phyloP scores from a whole-genome alignment of 2,797 vertebrate genomes.

The Coendou prehensilis region DNA sequence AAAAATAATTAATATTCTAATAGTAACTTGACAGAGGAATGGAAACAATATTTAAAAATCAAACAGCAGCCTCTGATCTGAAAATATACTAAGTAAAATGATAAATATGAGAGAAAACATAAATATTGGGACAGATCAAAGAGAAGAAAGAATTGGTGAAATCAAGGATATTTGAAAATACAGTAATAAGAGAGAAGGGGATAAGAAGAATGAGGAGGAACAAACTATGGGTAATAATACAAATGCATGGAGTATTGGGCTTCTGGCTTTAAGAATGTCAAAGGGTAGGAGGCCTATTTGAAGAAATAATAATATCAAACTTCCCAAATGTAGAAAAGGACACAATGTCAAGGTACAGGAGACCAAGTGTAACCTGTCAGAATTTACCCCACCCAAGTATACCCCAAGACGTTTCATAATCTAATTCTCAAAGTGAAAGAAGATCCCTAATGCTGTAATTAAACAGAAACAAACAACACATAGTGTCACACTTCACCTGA shows the following conservation, averaged over 20 bases:
- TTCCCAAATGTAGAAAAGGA: neutral
- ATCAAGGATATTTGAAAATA: neutral
- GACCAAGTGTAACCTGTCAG: neutral
- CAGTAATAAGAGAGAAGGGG: neutral
- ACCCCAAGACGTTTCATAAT: neutral
- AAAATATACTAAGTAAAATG: neutral
- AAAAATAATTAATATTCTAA: neutral
- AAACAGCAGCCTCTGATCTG: neutral
- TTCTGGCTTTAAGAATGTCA: neutral
- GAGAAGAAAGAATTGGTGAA: neutral
- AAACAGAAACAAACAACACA: neutral
- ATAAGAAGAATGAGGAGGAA: neutral
- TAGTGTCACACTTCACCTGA: neutral
- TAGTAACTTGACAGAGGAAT: neutral
- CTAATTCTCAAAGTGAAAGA: neutral
- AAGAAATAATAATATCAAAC: neutral
- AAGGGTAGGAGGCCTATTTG: neutral
- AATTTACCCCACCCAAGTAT: neutral
- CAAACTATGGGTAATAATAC: neutral
- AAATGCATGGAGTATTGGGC: neutral
- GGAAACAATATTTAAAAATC: neutral
- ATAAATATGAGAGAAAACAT: neutral
- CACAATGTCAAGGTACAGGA: neutral
- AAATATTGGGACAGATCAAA: neutral
- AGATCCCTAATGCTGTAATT: neutral